A percentile compares a stretch with the other conserved stretches of the same genome.
Evolutionary conservation across 2,888 invertebrate species (phyloP).

Genomic region (Acanthosepion esculentum): DNA sequence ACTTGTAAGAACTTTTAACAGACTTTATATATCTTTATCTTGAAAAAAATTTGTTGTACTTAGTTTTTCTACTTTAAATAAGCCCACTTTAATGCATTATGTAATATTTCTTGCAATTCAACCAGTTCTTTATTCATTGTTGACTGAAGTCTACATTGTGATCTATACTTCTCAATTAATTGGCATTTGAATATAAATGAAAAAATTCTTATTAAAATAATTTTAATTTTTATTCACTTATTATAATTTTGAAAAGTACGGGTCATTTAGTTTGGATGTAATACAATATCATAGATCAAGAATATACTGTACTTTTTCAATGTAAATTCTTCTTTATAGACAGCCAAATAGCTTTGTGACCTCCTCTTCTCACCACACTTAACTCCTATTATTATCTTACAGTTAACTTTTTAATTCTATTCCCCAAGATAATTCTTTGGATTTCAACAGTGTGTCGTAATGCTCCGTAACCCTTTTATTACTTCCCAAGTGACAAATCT

Average conservation of each 20-base stretch:
- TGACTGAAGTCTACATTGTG: background rate
- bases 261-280: background rate
- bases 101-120: background rate
- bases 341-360: conserved; percentile 16
- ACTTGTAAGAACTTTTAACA: background rate
- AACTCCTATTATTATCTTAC: background rate
- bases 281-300: background rate
- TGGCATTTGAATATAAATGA: too few species aligned
- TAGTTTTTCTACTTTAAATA: background rate
- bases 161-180: too few species aligned
- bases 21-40: background rate
- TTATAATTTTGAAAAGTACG: background rate
- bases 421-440: conserved; percentile 3
- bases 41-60: background rate
- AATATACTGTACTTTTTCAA: background rate
- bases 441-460: conserved; percentile 33
- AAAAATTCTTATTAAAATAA: background rate
- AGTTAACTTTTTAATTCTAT: conserved; percentile 7
- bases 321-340: conserved; percentile 33
- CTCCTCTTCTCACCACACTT: background rate
- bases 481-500: conserved; percentile 33
- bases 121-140: background rate
- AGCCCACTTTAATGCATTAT: background rate
- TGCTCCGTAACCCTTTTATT: conserved; percentile 16
- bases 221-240: background rate